A percentile compares a stretch with the other conserved stretches of the same genome.
phyloP scores from a whole-genome alignment of 30 jellyfish, hydroid and myxozoan genomes.

The Hydractinia echinata region DNA sequence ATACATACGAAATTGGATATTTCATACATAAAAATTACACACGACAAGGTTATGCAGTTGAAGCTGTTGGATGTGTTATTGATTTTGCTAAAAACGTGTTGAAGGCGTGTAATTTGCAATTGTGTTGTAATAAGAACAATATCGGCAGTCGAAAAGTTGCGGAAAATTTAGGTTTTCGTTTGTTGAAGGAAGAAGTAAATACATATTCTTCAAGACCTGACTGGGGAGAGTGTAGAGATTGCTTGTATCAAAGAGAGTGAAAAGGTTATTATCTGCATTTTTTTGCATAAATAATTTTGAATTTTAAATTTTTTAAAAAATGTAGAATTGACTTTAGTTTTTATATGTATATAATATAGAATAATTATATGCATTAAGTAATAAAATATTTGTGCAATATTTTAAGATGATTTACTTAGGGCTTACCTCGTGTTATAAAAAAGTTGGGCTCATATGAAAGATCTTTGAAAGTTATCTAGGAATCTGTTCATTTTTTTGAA shows the following conservation, averaged over 20 bases:
- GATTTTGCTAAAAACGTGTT: not conserved
- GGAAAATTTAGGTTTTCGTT: slow-evolving; percentile 5
- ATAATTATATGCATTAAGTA: too few species aligned
- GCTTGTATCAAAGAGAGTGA: not conserved
- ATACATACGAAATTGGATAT: slow-evolving; percentile 27
- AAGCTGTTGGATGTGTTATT: slow-evolving; percentile 18
- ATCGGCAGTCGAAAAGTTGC: slow-evolving; percentile 28
- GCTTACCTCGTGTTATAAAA: too few species aligned
- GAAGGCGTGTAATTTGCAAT: not conserved
- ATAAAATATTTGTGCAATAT: too few species aligned
- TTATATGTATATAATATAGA: too few species aligned
- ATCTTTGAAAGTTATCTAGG: too few species aligned
- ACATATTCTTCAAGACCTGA: not conserved
- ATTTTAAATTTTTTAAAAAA: too few species aligned
- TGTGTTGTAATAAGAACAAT: slow-evolving; percentile 27
- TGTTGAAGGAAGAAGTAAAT: not conserved
- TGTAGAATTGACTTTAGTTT: too few species aligned
- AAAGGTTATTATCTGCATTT: too few species aligned
- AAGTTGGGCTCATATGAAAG: too few species aligned
- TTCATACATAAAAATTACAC: slow-evolving; percentile 32
- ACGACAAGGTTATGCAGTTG: slow-evolving; percentile 4
- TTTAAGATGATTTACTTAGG: too few species aligned
- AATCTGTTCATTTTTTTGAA: too few species aligned
- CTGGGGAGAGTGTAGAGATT: slow-evolving; percentile 2
- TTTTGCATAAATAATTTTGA: too few species aligned